Evolutionary conservation across 2,113 vertebrate genomes (phyloP), one percentile per base, ranked within the genome.

Genomic region (Caretta caretta): DNA sequence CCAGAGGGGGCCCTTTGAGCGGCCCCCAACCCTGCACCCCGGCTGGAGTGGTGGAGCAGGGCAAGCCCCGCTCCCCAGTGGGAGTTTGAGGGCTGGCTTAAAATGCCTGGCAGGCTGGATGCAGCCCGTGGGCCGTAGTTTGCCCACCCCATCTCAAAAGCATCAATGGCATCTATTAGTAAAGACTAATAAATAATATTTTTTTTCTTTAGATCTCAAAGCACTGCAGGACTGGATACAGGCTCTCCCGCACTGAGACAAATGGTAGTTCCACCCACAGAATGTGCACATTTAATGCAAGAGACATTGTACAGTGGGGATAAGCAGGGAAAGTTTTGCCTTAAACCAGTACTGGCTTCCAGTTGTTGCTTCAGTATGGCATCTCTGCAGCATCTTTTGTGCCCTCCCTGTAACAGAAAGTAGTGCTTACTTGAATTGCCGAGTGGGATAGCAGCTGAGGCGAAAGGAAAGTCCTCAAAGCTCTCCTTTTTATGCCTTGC

Each of bases 401-500:
- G 42, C 69, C 1, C 48, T 79, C 10, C 2, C 80, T 92, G 17
- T 53, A 79, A 88, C 7, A 10, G 65, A 89, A 93, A 96, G 42
- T 48, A 49, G n/a, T 29, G 50, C 65, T 76, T 96, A 90, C 31
- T 96, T 96, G 90, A 94, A 94, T 88, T 93, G 89, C 69, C 69
- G 65, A 90, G 84, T 65, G 24, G 83, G 35, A 91, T 59, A 90
- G 38, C 94, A 90, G 48, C 38, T 80, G 88, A 92, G 92, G 76
- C 59, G 46, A 79, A 94, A 95, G 59, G 87, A 90, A 92, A 90
- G 83, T 92, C 48, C 49, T 84, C 10, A 31, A 83, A 81, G 93
- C 86, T 94, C 83, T 90, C 90, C 86, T 90, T 92, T 96, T 86
- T 83, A 84, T 88, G 83, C 86, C 85, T 82, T 53, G 93, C 62